phyloP scores from a whole-genome alignment of 2,113 vertebrate species.

The Piprites chloris region DNA sequence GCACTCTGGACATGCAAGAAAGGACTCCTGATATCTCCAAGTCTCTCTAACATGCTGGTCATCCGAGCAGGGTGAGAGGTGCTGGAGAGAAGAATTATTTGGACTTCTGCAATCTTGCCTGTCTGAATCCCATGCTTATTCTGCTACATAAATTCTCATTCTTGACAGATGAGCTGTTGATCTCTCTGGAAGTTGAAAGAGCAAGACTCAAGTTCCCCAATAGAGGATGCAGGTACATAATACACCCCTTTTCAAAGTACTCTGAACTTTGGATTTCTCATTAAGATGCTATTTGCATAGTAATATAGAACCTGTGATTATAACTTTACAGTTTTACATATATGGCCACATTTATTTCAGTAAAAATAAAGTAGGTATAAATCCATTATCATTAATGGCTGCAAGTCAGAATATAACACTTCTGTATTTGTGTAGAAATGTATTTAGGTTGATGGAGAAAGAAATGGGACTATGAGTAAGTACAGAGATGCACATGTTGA shows the following conservation, averaged over 20 bases:
- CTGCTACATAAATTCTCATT: background rate
- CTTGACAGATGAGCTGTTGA: background rate
- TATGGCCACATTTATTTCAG: background rate
- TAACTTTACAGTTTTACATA: background rate
- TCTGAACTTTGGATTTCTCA: background rate
- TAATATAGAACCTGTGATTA: background rate
- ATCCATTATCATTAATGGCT: background rate
- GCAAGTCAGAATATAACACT: background rate
- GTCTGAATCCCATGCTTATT: background rate
- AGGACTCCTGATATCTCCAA: background rate
- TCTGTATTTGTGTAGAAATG: background rate
- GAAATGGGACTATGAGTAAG: background rate
- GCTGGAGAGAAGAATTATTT: background rate
- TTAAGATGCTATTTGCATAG: background rate
- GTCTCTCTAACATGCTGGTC: background rate
- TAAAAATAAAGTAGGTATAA: background rate
- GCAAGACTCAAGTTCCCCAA: background rate
- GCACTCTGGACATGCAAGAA: background rate
- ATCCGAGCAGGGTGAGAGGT: background rate
- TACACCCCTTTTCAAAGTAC: background rate
- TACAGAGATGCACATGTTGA: rapidly evolving
- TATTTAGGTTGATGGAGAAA: background rate
- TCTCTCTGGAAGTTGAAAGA: background rate
- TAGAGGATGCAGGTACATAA: background rate
- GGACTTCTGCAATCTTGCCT: background rate